Percentiles rank a stretch among this genome's conserved stretches.
phyloP scores from a whole-genome alignment of 2,888 invertebrate genomes.

The Tuta absoluta region DNA sequence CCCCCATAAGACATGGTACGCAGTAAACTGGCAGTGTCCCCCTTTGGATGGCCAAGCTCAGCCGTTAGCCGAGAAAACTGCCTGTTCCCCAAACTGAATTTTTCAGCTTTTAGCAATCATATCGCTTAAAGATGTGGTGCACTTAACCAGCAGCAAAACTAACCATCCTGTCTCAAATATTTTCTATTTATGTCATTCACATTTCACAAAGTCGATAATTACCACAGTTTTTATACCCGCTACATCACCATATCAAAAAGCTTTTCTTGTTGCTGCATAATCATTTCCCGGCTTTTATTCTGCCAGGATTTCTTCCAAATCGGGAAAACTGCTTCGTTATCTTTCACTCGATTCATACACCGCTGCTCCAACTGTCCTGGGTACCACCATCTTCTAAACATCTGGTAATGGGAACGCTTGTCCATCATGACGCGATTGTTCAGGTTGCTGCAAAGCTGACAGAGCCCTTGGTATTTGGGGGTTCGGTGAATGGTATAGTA shows the following conservation, averaged over 20 bases:
- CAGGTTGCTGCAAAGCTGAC: constrained; percentile 56
- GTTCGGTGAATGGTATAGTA: constrained; percentile 51
- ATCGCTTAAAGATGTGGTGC: too few relatives aligned
- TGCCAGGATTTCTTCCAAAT: not conserved
- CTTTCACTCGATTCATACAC: constrained; percentile 35
- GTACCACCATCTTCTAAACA: constrained; percentile 67
- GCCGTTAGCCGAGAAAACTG: too few relatives aligned
- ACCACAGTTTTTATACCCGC: not conserved
- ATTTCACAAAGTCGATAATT: too few relatives aligned
- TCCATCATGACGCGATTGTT: constrained; percentile 45
- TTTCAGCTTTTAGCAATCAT: too few relatives aligned
- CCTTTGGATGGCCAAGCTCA: too few relatives aligned
- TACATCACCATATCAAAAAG: constrained; percentile 13
- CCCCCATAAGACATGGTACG: too few relatives aligned
- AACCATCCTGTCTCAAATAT: too few relatives aligned
- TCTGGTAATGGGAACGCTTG: constrained; percentile 40
- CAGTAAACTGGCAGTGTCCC: too few relatives aligned
- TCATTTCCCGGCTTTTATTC: not conserved
- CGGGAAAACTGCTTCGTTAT: not conserved
- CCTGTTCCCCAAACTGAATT: too few relatives aligned
- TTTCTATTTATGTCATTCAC: too few relatives aligned
- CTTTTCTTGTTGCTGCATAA: not conserved
- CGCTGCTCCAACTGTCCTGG: constrained; percentile 40
- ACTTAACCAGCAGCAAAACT: too few relatives aligned
- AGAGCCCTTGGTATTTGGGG: constrained; percentile 49